Evolutionary conservation across 2,797 vertebrate species (phyloP).

Genomic region (Melopsittacus undulatus): DNA sequence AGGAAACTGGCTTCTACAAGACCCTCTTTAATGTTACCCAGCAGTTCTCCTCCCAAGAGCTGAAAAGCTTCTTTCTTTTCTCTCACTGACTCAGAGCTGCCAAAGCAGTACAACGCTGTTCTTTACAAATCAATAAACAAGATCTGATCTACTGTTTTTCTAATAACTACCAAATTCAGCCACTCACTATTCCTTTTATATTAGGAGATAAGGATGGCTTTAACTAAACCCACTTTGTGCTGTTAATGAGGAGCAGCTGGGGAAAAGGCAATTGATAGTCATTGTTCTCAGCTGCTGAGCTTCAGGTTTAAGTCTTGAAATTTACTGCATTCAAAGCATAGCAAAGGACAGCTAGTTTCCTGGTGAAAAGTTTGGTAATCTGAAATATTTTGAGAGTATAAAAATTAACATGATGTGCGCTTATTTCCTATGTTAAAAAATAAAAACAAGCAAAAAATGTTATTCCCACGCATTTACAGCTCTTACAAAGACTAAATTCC

Average conservation of each 20-base stretch:
- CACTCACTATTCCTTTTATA: not conserved
- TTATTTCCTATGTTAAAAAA: not conserved
- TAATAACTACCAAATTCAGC: not conserved
- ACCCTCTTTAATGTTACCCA: slow-evolving; percentile 47
- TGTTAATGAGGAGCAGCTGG: slow-evolving; percentile 42
- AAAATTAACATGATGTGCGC: not conserved
- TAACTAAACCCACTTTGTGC: slow-evolving; percentile 43
- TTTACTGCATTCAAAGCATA: not conserved
- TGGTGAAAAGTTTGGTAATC: not conserved
- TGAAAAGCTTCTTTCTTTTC: slow-evolving; percentile 70
- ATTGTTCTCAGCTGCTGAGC: slow-evolving; percentile 24
- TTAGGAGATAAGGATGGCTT: slow-evolving; percentile 40
- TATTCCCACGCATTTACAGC: not conserved
- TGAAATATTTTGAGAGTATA: not conserved
- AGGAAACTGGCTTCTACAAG: slow-evolving; percentile 44
- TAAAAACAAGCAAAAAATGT: not conserved
- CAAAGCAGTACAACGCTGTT: slow-evolving; percentile 33
- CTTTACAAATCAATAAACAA: slow-evolving; percentile 66
- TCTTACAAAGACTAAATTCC: not conserved
- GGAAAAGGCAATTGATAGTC: not conserved
- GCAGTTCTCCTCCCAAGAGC: slow-evolving; percentile 32
- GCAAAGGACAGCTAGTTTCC: not conserved
- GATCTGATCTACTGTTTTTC: slow-evolving; percentile 41
- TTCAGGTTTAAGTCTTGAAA: slow-evolving; percentile 1
- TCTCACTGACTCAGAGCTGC: slow-evolving; percentile 18